These are phyloP conservation scores for Manis crassicaudata DNA, from an alignment of 2,797 vertebrate species.

Conservation along the genomic window DNA sequence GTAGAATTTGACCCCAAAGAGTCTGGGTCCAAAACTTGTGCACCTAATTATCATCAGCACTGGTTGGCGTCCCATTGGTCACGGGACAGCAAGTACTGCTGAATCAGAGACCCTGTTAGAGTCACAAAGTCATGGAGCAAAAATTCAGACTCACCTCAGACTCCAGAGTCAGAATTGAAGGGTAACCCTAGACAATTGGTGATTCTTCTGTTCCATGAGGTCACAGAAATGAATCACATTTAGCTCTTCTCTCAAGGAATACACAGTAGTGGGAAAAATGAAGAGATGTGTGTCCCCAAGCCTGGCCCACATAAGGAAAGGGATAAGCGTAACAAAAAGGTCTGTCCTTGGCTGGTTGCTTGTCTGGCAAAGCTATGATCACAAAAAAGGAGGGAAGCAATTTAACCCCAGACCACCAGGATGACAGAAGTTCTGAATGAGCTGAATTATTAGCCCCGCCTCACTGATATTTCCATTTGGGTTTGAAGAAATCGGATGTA, in stretches of 20 bases:
- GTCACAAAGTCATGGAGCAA: neutral
- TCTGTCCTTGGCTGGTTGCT: neutral
- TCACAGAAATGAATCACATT: neutral
- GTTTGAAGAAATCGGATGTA: neutral
- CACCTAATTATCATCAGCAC: neutral
- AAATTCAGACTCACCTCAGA: neutral
- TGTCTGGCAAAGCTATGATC: neutral
- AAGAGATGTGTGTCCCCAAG: neutral
- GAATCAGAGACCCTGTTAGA: neutral
- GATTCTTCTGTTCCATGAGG: too few relatives aligned
- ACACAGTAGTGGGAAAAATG: neutral
- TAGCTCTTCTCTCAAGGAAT: neutral
- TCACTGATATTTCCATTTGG: neutral
- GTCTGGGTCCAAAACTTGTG: neutral
- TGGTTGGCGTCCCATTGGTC: neutral
- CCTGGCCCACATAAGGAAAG: rapidly evolving
- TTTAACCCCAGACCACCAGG: neutral
- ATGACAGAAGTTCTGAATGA: neutral
- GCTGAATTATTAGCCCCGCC: neutral
- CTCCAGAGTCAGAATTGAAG: neutral
- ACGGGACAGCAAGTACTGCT: neutral
- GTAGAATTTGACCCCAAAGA: neutral
- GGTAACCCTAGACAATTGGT: neutral
- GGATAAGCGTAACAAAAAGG: neutral
- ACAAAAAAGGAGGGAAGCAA: neutral